A percentile compares a stretch with the other conserved stretches of the same genome.
Evolutionary conservation across 2,888 invertebrate genomes (phyloP).

Genomic region (Chalcis sispes): DNA sequence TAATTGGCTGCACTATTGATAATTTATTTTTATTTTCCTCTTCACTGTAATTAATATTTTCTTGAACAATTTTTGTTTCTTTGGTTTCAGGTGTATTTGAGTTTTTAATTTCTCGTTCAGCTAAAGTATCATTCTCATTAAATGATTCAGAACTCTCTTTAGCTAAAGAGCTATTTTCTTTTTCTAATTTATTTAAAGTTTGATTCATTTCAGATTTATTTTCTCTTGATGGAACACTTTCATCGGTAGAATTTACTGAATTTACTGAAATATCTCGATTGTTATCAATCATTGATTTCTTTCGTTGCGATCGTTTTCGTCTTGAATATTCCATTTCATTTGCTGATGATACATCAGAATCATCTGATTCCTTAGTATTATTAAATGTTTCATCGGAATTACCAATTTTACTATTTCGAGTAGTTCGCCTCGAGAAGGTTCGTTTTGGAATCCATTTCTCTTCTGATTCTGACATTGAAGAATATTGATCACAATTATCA

Average conservation of each 20-base stretch:
- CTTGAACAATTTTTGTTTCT: neutral
- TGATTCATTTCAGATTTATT: neutral
- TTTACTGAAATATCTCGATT: constrained; percentile 28
- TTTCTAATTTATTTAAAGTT: neutral
- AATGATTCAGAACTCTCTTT: constrained; percentile 60
- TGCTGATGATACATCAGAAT: constrained; percentile 35
- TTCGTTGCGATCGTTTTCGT: constrained; percentile 45
- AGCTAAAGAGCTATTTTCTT: constrained; percentile 60
- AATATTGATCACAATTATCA: constrained; percentile 31
- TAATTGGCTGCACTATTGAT: neutral
- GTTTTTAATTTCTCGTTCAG: constrained; percentile 19
- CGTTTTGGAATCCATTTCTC: constrained; percentile 22
- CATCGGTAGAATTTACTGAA: constrained; percentile 23
- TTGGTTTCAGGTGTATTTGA: neutral
- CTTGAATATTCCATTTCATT: constrained; percentile 26
- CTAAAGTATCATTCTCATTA: constrained; percentile 40
- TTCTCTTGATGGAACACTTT: constrained; percentile 6
- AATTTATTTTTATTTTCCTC: neutral
- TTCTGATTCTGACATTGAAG: constrained; percentile 44
- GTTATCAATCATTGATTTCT: neutral
- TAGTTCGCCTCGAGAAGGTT: constrained; percentile 33
- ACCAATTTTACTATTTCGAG: constrained; percentile 2
- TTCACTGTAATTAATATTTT: constrained; percentile 1
- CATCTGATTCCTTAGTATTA: constrained; percentile 42
- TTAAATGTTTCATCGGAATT: neutral